These are phyloP conservation scores for Halcyon badia DNA, from an alignment of 2,797 vertebrate genomes.

Conservation along the genomic window DNA sequence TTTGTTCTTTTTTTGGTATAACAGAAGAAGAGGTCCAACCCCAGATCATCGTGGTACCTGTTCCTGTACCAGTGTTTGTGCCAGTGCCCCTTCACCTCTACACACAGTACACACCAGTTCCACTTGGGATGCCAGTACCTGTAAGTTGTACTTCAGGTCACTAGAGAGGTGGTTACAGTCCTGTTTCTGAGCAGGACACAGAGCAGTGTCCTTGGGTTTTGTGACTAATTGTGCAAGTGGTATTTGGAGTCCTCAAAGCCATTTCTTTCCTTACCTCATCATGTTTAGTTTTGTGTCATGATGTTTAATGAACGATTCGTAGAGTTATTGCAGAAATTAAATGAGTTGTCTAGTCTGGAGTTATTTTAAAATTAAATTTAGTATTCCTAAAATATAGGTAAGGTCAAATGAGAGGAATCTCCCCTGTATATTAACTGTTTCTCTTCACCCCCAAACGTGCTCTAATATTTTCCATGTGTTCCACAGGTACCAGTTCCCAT, in stretches of 20 bases:
- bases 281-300: neutral
- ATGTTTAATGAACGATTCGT: neutral
- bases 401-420: neutral
- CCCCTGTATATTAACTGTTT: neutral
- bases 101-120: slow-evolving; percentile 90
- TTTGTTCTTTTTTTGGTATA: neutral
- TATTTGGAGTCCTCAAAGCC: neutral
- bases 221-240: neutral
- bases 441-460: neutral
- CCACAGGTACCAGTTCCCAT: slow-evolving; percentile 93
- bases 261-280: neutral
- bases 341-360: neutral
- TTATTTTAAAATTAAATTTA: neutral
- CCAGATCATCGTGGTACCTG: slow-evolving; percentile 87
- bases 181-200: neutral
- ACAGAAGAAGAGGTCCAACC: slow-evolving; percentile 76
- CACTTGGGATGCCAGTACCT: slow-evolving; percentile 91
- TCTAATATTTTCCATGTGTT: neutral
- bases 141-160: slow-evolving; percentile 79
- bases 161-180: neutral
- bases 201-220: neutral
- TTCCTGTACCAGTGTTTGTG: slow-evolving; percentile 94
- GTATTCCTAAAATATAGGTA: neutral
- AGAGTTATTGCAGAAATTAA: neutral
- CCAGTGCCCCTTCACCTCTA: slow-evolving; percentile 95